These are phyloP conservation scores for Fistularia commersonii DNA, from an alignment of 2,797 vertebrate species.

Conservation along the genomic window DNA sequence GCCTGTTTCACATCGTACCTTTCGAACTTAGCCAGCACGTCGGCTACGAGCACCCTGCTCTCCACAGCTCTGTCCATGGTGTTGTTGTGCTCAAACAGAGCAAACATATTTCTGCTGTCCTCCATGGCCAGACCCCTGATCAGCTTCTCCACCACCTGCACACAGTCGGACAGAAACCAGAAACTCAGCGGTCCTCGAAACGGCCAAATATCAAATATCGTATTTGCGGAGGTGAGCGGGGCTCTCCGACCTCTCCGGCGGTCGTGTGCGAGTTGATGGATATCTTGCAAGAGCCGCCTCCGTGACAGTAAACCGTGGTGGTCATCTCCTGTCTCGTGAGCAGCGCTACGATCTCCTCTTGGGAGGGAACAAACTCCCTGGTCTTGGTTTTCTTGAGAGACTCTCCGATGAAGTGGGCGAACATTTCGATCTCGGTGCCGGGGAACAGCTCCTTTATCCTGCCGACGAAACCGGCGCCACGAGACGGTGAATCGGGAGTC, in stretches of 20 bases:
- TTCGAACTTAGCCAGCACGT: conserved; percentile 91
- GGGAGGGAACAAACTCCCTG: conserved; percentile 88
- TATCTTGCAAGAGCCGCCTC: conserved; percentile 93
- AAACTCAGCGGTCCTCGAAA: too few species aligned
- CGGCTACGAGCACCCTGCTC: conserved; percentile 87
- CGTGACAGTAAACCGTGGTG: conserved; percentile 91
- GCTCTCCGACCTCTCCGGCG: conserved; percentile 81
- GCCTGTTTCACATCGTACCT: conserved; percentile 64
- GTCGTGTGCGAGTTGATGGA: conserved; percentile 93
- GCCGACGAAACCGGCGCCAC: conserved; percentile 9
- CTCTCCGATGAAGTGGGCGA: conserved; percentile 83
- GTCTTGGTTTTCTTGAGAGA: conserved; percentile 88
- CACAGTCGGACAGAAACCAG: conserved; percentile 9
- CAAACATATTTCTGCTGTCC: conserved; percentile 92
- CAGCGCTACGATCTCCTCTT: conserved; percentile 88
- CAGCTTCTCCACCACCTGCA: conserved; percentile 90
- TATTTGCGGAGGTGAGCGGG: not conserved
- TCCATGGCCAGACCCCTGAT: conserved; percentile 91
- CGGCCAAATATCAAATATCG: too few species aligned
- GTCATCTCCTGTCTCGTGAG: conserved; percentile 88
- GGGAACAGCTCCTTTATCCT: conserved; percentile 87
- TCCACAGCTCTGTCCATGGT: conserved; percentile 84
- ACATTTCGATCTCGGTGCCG: conserved; percentile 84
- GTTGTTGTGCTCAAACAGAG: conserved; percentile 87
- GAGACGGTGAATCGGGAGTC: not conserved